phyloP scores from a whole-genome alignment of 2,113 vertebrate genomes.

The Otocyon megalotis region DNA sequence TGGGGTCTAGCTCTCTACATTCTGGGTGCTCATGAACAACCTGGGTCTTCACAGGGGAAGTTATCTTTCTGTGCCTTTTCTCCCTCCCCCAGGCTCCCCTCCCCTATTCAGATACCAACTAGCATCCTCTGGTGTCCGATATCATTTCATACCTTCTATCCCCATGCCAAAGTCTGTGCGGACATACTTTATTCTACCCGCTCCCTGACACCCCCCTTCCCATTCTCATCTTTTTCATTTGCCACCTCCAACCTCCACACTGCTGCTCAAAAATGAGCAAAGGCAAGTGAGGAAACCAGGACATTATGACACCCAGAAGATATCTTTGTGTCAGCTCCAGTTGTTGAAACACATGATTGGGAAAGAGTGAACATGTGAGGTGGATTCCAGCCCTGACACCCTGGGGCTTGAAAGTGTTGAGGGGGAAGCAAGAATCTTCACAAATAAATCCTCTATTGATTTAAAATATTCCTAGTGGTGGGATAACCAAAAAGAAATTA shows the following conservation, averaged over 20 bases:
- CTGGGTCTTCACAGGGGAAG: not conserved
- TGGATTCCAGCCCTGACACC: not conserved
- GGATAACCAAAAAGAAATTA: slow-evolving; percentile 46
- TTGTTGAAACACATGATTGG: not conserved
- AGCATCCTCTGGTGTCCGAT: not conserved
- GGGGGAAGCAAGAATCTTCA: not conserved
- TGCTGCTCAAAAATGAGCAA: slow-evolving; percentile 20
- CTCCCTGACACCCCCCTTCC: not conserved
- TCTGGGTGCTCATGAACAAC: not conserved
- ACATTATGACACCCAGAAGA: not conserved
- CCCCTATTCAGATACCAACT: not conserved
- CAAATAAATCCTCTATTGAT: not conserved
- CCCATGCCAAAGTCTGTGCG: not conserved
- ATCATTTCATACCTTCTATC: not conserved
- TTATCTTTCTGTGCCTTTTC: not conserved
- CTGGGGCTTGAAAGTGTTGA: not conserved
- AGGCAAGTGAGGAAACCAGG: not conserved
- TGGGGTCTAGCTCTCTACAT: not conserved
- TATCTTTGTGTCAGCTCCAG: too few relatives aligned
- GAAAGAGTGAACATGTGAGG: not conserved
- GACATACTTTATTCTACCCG: rapidly evolving
- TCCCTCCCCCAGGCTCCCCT: not conserved
- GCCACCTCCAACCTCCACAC: not conserved
- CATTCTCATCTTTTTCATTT: not conserved
- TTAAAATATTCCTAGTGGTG: not conserved